Conservation (phyloP, 1,140 invertebrate genomes). For the Drosophila paulistorum region DNA sequence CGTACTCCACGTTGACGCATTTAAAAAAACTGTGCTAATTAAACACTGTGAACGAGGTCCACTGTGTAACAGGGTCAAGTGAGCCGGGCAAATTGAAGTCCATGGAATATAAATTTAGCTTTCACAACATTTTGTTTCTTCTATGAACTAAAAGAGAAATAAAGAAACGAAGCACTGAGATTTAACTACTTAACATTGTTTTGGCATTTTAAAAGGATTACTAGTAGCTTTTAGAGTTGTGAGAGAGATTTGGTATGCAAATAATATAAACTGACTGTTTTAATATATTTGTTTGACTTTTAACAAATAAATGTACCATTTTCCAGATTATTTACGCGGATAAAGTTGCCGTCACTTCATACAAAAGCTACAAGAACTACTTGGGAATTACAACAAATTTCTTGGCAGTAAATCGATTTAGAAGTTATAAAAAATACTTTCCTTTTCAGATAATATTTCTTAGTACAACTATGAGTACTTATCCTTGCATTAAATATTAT, state of each 20-base stretch:
- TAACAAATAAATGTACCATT: no score
- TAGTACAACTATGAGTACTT: no score
- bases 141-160: background rate
- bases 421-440: no score
- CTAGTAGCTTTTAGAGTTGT: background rate
- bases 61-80: slow-evolving; percentile 40
- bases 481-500: no score
- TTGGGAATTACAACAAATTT: no score
- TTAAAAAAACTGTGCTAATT: slow-evolving; percentile 36
- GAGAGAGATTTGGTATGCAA: background rate
- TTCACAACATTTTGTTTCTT: background rate
- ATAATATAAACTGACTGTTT: no score
- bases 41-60: slow-evolving; percentile 24
- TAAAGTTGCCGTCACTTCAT: no score
- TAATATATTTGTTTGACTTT: no score
- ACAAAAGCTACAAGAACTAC: no score
- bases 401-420: no score
- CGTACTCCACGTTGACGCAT: background rate
- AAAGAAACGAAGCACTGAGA: background rate
- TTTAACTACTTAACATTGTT: background rate
- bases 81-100: slow-evolving; percentile 20
- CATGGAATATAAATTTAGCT: background rate
- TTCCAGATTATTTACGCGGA: no score
- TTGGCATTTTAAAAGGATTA: background rate
- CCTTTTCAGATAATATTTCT: no score